Percentiles rank a stretch among this genome's conserved stretches.
Evolutionary conservation across 2,797 vertebrate genomes (phyloP).

Genomic region (Lithobates sylvaticus): DNA sequence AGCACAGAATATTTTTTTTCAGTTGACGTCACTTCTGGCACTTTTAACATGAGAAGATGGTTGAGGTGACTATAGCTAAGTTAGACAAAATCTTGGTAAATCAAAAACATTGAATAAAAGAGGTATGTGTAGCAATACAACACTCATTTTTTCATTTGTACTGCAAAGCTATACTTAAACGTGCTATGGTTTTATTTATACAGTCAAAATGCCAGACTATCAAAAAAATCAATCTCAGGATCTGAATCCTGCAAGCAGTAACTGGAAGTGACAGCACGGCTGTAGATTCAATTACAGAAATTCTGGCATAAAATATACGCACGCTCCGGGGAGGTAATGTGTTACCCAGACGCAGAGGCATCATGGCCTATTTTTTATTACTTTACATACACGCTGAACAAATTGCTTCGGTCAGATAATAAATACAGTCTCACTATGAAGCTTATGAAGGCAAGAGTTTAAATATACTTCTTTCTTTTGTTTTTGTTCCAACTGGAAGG

Average conservation of each 20-base stretch:
- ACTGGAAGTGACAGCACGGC: background rate
- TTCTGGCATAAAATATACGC: background rate
- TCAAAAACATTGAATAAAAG: background rate
- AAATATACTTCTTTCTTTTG: background rate
- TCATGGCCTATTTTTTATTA: background rate
- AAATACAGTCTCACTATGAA: background rate
- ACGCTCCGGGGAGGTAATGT: background rate
- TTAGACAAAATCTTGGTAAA: background rate
- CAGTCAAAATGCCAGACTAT: background rate
- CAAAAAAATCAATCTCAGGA: background rate
- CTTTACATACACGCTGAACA: background rate
- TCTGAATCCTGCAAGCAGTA: background rate
- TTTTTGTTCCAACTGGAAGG: background rate
- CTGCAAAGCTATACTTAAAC: background rate
- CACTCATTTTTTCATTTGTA: background rate
- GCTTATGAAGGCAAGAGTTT: background rate
- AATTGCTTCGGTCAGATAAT: background rate
- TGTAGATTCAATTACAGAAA: constrained; percentile 10
- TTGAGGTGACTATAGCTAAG: too few relatives aligned
- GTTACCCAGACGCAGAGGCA: background rate
- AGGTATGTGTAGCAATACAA: background rate
- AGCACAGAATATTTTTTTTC: background rate
- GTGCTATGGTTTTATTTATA: background rate
- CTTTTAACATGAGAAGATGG: background rate
- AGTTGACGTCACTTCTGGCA: background rate